Evolutionary conservation across 2,888 invertebrate species (phyloP).

Genomic region (Aspidiotus rigidus): DNA sequence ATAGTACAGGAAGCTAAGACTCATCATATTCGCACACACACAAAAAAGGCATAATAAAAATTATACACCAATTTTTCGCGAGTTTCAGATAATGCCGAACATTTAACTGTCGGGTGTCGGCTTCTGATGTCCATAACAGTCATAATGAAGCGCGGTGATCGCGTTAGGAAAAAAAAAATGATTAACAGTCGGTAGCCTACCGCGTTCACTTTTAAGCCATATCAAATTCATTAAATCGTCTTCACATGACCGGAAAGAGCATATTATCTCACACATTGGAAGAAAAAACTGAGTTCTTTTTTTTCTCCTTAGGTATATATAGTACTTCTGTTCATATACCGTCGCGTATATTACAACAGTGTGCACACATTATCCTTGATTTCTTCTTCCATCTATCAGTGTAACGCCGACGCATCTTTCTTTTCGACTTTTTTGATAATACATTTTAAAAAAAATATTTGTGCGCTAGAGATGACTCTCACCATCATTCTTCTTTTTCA

Average conservation of each 20-base stretch:
- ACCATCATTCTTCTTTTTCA: constrained; percentile 23
- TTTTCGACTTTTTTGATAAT: constrained; percentile 13
- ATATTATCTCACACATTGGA: constrained; percentile 33
- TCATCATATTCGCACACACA: too few relatives aligned
- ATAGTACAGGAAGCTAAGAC: too few relatives aligned
- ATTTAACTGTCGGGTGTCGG: too few relatives aligned
- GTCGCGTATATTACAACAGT: too few relatives aligned
- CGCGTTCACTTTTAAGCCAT: constrained; percentile 32
- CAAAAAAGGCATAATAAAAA: too few relatives aligned
- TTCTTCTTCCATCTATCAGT: constrained; percentile 11
- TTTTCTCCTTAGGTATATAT: too few relatives aligned
- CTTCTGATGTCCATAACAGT: too few relatives aligned
- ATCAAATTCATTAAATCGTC: constrained; percentile 34
- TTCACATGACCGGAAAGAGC: constrained; percentile 33
- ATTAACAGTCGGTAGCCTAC: constrained; percentile 31
- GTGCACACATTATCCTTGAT: too few relatives aligned
- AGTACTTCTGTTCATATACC: too few relatives aligned
- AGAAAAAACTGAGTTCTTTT: constrained; percentile 1
- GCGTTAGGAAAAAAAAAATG: constrained; percentile 5
- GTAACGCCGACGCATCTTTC: constrained; percentile 29
- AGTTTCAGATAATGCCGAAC: too few relatives aligned
- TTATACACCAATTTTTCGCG: too few relatives aligned
- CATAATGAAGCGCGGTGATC: constrained; percentile 3
- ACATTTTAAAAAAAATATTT: constrained; percentile 16
- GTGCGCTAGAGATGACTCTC: constrained; percentile 9